These are phyloP conservation scores for Cebus imitator DNA, from an alignment of 2,113 vertebrate species.

Conservation along the genomic window DNA sequence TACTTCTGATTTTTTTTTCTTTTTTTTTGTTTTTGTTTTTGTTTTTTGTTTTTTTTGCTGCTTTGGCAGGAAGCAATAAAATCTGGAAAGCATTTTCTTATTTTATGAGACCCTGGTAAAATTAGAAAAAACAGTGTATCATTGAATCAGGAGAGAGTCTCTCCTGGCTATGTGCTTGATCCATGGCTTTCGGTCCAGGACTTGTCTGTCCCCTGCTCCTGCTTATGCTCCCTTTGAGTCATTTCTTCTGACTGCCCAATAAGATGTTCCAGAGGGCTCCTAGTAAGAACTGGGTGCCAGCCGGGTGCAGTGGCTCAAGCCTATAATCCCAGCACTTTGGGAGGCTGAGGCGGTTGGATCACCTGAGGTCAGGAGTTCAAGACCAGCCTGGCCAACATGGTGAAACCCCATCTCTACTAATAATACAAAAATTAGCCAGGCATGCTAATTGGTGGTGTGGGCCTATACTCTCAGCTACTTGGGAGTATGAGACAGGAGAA, in stretches of 20 bases:
- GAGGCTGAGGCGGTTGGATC: too few relatives aligned
- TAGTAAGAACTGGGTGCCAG: background rate
- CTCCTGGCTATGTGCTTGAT: background rate
- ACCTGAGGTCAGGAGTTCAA: too few relatives aligned
- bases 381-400: too few relatives aligned
- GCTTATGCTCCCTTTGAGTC: background rate
- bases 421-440: too few relatives aligned
- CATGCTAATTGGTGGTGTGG: too few relatives aligned
- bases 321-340: too few relatives aligned
- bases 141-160: background rate
- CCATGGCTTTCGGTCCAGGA: background rate
- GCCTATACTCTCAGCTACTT: too few relatives aligned
- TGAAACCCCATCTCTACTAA: too few relatives aligned
- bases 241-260: background rate
- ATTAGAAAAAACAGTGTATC: background rate
- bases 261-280: background rate
- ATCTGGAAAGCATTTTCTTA: background rate
- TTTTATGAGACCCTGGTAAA: background rate
- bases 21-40: too few relatives aligned
- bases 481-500: too few relatives aligned
- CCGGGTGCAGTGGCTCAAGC: rapidly evolving
- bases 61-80: background rate
- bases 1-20: background rate
- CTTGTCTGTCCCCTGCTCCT: background rate
- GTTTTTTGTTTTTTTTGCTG: background rate